These are phyloP conservation scores for Cydia splendana DNA, from an alignment of 1,140 invertebrate genomes.

Conservation along the genomic window DNA sequence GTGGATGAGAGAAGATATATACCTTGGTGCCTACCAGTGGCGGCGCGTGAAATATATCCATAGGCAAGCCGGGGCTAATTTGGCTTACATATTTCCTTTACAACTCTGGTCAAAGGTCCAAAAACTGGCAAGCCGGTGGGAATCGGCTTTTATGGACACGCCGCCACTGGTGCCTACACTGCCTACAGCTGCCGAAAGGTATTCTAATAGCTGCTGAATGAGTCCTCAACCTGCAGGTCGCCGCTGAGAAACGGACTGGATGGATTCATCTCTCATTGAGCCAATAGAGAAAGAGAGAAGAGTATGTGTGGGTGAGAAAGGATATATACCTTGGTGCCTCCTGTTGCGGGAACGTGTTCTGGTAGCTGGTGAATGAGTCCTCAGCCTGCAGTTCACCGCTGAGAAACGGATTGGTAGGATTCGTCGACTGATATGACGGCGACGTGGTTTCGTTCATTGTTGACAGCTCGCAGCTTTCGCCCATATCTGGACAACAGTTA, in stretches of 20 bases:
- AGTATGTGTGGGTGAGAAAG: too few species aligned
- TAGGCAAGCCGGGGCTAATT: too few species aligned
- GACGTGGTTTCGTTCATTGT: constrained; percentile 77
- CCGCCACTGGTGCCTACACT: too few species aligned
- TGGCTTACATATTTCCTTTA: too few species aligned
- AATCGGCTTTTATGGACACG: too few species aligned
- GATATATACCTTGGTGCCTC: constrained; percentile 68
- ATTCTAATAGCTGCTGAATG: constrained; percentile 78
- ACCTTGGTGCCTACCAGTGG: constrained; percentile 73
- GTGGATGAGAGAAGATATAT: constrained; percentile 38
- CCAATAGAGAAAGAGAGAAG: too few species aligned
- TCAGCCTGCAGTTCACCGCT: constrained; percentile 74
- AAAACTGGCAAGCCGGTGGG: too few species aligned
- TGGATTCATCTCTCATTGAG: constrained; percentile 66
- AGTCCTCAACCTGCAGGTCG: constrained; percentile 76
- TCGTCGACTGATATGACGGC: constrained; percentile 75
- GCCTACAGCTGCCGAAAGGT: constrained; percentile 74
- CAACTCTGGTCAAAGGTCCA: too few species aligned
- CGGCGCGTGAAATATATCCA: too few species aligned
- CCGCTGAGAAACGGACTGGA: constrained; percentile 77
- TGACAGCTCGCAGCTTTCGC: constrained; percentile 75
- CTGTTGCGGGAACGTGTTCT: constrained; percentile 74
- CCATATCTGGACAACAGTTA: constrained; percentile 71
- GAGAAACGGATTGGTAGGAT: constrained; percentile 77
- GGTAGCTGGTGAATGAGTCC: constrained; percentile 79